A percentile compares a stretch with the other conserved stretches of the same genome.
These are phyloP conservation scores for Aplocera efformata DNA, from an alignment of 2,888 invertebrate species.

Conservation along the genomic window DNA sequence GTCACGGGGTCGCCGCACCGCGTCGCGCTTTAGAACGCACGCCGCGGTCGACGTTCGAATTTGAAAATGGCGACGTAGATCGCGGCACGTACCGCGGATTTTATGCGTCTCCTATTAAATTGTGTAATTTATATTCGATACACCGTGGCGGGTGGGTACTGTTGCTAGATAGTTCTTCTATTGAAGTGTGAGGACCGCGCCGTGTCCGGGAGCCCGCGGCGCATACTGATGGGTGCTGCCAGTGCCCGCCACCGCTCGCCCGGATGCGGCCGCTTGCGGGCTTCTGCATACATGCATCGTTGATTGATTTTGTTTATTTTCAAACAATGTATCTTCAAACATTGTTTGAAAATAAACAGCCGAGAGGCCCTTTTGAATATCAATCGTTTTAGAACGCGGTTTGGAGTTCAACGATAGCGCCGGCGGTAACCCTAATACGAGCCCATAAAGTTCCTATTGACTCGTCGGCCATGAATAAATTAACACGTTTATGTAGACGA, in stretches of 20 bases:
- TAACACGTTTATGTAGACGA: constrained; percentile 7
- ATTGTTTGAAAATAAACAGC: constrained; percentile 46
- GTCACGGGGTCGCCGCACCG: constrained; percentile 72
- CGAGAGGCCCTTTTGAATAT: constrained; percentile 41
- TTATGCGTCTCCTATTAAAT: constrained; percentile 64
- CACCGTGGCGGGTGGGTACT: constrained; percentile 47
- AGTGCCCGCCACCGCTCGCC: constrained; percentile 30
- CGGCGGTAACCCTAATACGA: constrained; percentile 4
- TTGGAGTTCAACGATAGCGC: constrained; percentile 17
- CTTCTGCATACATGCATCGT: constrained; percentile 49
- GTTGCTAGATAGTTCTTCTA: constrained; percentile 65
- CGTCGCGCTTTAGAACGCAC: constrained; percentile 44
- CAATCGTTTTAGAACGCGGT: constrained; percentile 29
- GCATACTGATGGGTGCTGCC: constrained; percentile 57
- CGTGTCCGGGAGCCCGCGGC: constrained; percentile 57
- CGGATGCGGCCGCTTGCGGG: constrained; percentile 55
- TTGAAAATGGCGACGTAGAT: constrained; percentile 52
- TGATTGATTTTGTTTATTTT: constrained; percentile 46
- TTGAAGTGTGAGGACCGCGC: constrained; percentile 60
- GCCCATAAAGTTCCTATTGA: neutral
- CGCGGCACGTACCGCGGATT: constrained; percentile 52
- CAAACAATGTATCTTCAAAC: constrained; percentile 41
- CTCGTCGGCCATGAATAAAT: constrained; percentile 13
- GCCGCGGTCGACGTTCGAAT: constrained; percentile 39
- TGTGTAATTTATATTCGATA: constrained; percentile 76